Evolutionary conservation across 2,113 vertebrate genomes (phyloP), one percentile per base, ranked within the genome.

Genomic region (Tachysurus vachellii): DNA sequence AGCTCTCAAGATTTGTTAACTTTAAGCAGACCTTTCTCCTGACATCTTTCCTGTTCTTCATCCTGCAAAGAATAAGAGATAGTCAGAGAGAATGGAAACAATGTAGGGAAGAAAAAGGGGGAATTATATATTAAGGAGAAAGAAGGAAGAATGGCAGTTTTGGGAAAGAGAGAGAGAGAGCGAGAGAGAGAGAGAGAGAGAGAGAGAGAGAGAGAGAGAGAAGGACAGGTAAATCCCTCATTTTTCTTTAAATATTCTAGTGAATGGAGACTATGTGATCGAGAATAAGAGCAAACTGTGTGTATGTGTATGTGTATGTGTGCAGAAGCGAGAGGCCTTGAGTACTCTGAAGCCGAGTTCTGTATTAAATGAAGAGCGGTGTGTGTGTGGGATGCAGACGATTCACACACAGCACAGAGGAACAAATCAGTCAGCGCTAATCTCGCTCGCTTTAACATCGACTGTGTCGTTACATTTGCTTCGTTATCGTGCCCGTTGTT

Each of bases 401-500:
- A 73, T 89, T 90, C 89, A 70, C 85, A 87, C 79, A 44, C 56
- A 44, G 57, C 79, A 89, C 86, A 91, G 80, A 87, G 84, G 87
- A 92, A 57, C 36, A 75, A 89, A 90, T 91, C 91, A 88, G 91
- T 90, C 86, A 89, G 84, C 80, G 68, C 90, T 93, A 50, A 91
- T 93, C 89, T 87, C 68, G 54, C 84, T 92, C 23, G 89, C 91
- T 92, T 85, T 89, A 88, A 87, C 64, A 61, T 90, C 86, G 71
- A 81, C 80, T 16, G 90, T 68, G 86, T 86, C 70, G 47, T 89
- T 91, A 89, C 88, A 91, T 91, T 83, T 82, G 90, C 88, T 91
- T 92, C 84, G 89, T 91, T 87, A 64, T 82, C 77, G 57, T 85
- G 84, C 89, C 91, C 91, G 90, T 92, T 92, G 92, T 91, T 87